phyloP scores from a whole-genome alignment of 2,797 vertebrate genomes.

The Myripristis jacobus region DNA sequence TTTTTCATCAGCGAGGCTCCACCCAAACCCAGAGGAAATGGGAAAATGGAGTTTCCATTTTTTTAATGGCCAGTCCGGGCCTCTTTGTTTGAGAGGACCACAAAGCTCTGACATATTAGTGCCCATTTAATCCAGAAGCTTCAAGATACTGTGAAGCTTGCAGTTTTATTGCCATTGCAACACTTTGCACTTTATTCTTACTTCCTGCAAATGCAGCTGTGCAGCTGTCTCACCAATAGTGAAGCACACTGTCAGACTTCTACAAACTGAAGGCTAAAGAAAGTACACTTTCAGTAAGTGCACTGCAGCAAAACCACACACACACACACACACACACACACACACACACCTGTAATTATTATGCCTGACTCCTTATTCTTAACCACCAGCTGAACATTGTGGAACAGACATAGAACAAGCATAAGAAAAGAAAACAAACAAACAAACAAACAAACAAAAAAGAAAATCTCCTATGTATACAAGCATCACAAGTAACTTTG shows the following conservation, averaged over 20 bases:
- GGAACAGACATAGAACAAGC: background rate
- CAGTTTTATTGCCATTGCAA: constrained; percentile 51
- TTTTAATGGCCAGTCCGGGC: constrained; percentile 71
- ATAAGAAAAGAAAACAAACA: constrained; percentile 12
- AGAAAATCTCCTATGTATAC: constrained; percentile 22
- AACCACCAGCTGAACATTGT: background rate
- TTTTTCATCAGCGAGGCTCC: constrained; percentile 76
- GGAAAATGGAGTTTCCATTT: constrained; percentile 75
- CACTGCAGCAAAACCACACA: too few species aligned
- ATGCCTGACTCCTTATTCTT: background rate
- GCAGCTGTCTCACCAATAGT: constrained; percentile 21
- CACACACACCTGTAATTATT: background rate
- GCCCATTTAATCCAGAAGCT: constrained; percentile 52
- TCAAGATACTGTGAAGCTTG: constrained; percentile 47
- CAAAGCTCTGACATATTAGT: constrained; percentile 66
- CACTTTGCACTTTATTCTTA: constrained; percentile 52
- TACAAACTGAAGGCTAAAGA: background rate
- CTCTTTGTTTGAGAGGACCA: constrained; percentile 70
- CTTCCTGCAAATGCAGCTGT: constrained; percentile 65
- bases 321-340: too few species aligned
- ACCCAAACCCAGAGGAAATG: constrained; percentile 80
- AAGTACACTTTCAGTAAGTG: background rate
- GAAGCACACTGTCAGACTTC: constrained; percentile 8
- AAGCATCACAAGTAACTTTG: constrained; percentile 5
- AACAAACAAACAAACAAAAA: too few species aligned